phyloP scores from a whole-genome alignment of 1,140 invertebrate species.

The Adelges cooleyi region DNA sequence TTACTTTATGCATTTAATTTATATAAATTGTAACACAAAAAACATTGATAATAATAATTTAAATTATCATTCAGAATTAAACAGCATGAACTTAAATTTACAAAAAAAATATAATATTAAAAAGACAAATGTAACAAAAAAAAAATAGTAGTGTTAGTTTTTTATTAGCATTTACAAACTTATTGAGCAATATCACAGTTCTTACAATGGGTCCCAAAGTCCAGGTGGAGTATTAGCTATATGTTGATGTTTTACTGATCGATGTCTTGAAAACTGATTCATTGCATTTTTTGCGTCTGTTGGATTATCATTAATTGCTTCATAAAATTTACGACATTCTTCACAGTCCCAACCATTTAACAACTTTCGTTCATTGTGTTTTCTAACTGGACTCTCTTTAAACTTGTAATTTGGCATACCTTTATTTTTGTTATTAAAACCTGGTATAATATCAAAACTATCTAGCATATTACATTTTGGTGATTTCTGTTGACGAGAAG shows the following conservation, averaged over 20 bases:
- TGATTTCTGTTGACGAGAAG: neutral
- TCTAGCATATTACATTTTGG: neutral
- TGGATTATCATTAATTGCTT: slow-evolving; percentile 14
- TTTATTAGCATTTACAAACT: too few relatives aligned
- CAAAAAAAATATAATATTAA: too few relatives aligned
- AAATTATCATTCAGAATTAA: too few relatives aligned
- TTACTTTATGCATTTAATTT: too few relatives aligned
- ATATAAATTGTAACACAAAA: too few relatives aligned
- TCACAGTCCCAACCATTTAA: slow-evolving; percentile 29
- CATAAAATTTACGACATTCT: slow-evolving; percentile 24
- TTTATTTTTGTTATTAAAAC: slow-evolving; percentile 8
- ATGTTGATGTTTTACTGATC: slow-evolving; percentile 14
- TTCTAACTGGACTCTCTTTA: slow-evolving; percentile 28
- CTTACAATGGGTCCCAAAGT: slow-evolving; percentile 17
- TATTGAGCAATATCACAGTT: too few relatives aligned
- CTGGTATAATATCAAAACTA: slow-evolving; percentile 17
- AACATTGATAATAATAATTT: too few relatives aligned
- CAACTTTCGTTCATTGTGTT: slow-evolving; percentile 29
- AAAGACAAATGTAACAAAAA: too few relatives aligned
- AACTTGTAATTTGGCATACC: slow-evolving; percentile 28
- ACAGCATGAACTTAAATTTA: too few relatives aligned
- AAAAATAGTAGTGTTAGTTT: too few relatives aligned
- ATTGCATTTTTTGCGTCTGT: neutral
- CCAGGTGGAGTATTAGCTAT: neutral
- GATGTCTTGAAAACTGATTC: slow-evolving; percentile 24